Base-by-base conservation (phyloP, 2,888 invertebrate genomes). In the Resseliella maxima region DNA sequence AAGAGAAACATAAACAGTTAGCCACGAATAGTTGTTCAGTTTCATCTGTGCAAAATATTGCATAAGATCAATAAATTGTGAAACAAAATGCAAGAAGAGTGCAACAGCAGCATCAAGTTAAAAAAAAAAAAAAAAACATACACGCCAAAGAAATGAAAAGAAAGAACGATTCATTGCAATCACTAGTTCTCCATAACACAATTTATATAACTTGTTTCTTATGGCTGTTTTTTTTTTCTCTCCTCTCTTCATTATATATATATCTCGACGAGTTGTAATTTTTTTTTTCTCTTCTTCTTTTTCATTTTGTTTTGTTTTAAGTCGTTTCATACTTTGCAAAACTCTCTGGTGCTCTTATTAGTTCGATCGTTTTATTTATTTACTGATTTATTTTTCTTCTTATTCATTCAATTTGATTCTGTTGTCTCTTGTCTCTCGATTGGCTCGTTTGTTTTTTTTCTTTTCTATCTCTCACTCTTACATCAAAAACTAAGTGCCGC, bases 161-260 rank as follows among this genome's bases (percentile, higher is more conserved):
- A 83, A 36, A 83, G 38, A 38, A 36, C 83, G 83, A 83, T 83
- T 83, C 83, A 38, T 38, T 38, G 83, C 72, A 72, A 72, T 72
- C 31, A 72, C 72, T 72, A 72, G 72, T 72, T 72, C 72, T 38
- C 83, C 24, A 83, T 83, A 38, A 83, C 38, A 83, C 38, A 83
- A 83, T 83, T 83, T 83, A 83, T 83, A 83, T 83, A 83, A 83
- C 83, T 83, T 83, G 83, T 83, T 83, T 83, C 38, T 83, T 83
- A 36, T 83, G 83, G 83, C 83, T 38, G 38, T 83, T 38, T 83
- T 38, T n/a, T n/a, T n/a, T n/a, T n/a, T n/a, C n/a, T n/a, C n/a
- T n/a, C n/a, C n/a, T 64, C 27, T 27, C 27, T 64, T 24, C 36
- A 38, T 83, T 72, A 31, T 72, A 35, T 35, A 1, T 72, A 2